Conservation (phyloP, 2,797 vertebrate species). For the Acrocephalus scirpaceus region DNA sequence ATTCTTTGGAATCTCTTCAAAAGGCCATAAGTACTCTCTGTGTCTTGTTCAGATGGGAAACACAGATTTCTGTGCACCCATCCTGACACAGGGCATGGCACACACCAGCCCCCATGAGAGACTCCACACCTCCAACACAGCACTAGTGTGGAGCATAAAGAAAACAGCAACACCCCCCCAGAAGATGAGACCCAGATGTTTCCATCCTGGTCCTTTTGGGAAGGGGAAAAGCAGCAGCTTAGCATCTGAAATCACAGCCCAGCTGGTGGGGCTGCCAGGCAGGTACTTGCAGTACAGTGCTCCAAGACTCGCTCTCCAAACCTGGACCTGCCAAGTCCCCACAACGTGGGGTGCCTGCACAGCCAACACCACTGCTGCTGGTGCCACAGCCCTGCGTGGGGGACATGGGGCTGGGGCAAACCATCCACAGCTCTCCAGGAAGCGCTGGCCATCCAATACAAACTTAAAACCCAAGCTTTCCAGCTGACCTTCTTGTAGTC, state of each 20-base stretch:
- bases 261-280: not conserved
- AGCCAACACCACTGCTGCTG: not conserved
- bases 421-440: not conserved
- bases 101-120: not conserved
- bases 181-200: not conserved
- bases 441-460: fast-evolving
- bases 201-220: not conserved
- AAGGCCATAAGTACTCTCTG: not conserved
- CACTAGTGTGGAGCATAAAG: not conserved
- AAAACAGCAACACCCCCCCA: not conserved
- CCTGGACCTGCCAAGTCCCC: not conserved
- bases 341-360: fast-evolving
- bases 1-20: not conserved
- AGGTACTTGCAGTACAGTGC: fast-evolving
- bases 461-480: not conserved
- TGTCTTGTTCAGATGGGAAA: not conserved
- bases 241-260: not conserved
- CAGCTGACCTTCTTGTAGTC: not conserved
- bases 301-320: not conserved
- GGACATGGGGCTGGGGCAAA: not conserved
- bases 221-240: not conserved
- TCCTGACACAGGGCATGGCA: not conserved
- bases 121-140: not conserved
- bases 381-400: not conserved
- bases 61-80: not conserved